These are phyloP conservation scores for Vireo griseus DNA, from an alignment of 2,797 vertebrate species.

Conservation along the genomic window DNA sequence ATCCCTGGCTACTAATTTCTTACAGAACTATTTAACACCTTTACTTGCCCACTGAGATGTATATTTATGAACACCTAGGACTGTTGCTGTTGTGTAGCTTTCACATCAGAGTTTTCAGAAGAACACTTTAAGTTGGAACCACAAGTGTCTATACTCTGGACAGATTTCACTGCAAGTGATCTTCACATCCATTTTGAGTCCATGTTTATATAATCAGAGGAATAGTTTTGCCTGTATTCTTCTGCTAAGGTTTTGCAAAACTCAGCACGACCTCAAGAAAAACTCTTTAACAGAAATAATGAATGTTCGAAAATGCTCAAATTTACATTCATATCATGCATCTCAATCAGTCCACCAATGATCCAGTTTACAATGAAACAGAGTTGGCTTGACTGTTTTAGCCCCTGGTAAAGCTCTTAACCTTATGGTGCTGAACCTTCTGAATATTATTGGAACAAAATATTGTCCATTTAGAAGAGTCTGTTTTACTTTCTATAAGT, in stretches of 20 bases:
- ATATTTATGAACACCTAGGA: neutral
- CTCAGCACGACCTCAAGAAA: neutral
- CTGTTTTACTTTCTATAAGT: constrained; percentile 45
- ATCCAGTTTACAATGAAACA: neutral
- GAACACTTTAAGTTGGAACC: neutral
- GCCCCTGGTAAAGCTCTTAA: neutral
- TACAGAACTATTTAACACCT: neutral
- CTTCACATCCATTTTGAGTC: neutral
- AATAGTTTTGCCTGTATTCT: neutral
- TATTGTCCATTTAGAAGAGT: constrained; percentile 26
- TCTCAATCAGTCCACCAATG: neutral
- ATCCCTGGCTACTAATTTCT: neutral
- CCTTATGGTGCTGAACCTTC: neutral
- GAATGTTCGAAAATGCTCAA: neutral
- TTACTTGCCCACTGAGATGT: neutral
- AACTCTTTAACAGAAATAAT: neutral
- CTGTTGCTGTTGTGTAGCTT: neutral
- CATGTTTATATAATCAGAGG: neutral
- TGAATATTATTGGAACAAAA: constrained; percentile 35
- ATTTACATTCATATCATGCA: neutral
- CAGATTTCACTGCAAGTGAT: neutral
- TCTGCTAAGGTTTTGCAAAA: neutral
- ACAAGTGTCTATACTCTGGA: neutral
- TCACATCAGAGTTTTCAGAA: neutral
- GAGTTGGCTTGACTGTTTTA: neutral